These are phyloP conservation scores for Nematolebias whitei DNA, from an alignment of 2,113 vertebrate species.

Conservation along the genomic window DNA sequence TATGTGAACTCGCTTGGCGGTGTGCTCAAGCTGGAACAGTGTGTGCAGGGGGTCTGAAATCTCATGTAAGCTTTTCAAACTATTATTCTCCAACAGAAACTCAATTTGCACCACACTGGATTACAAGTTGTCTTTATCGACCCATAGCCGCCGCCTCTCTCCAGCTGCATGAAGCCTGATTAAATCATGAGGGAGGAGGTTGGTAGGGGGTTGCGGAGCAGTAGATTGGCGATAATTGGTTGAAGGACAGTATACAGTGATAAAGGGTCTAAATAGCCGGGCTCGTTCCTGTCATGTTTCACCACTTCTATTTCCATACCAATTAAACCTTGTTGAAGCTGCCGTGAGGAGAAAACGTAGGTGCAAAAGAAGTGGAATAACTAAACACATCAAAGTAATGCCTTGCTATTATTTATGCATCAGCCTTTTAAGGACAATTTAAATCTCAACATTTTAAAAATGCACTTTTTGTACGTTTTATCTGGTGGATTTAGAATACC, in stretches of 20 bases:
- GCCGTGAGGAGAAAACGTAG: slow-evolving; percentile 62
- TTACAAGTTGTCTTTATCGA: slow-evolving; percentile 66
- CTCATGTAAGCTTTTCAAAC: slow-evolving; percentile 46
- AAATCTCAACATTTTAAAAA: not conserved
- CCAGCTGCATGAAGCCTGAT: slow-evolving; percentile 49
- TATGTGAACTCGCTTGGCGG: not conserved
- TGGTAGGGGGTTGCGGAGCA: slow-evolving; percentile 63
- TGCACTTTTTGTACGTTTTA: not conserved
- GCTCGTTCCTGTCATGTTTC: slow-evolving; percentile 68
- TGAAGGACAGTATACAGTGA: slow-evolving; percentile 74
- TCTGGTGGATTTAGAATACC: not conserved
- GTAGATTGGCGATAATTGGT: slow-evolving; percentile 77
- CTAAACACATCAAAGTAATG: slow-evolving; percentile 40
- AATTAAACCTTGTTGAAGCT: slow-evolving; percentile 76
- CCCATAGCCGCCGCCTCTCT: slow-evolving; percentile 45
- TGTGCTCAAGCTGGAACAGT: slow-evolving; percentile 2
- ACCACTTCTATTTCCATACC: slow-evolving; percentile 74
- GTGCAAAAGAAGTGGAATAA: slow-evolving; percentile 64
- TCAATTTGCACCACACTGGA: slow-evolving; percentile 73
- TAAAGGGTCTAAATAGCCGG: slow-evolving; percentile 68
- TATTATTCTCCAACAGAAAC: slow-evolving; percentile 55
- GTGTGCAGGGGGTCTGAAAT: slow-evolving; percentile 20
- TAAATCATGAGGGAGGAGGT: slow-evolving; percentile 64
- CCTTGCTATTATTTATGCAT: slow-evolving; percentile 24
- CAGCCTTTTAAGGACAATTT: slow-evolving; percentile 1